phyloP scores from a whole-genome alignment of 2,888 invertebrate species.

The Julus scandinavius region DNA sequence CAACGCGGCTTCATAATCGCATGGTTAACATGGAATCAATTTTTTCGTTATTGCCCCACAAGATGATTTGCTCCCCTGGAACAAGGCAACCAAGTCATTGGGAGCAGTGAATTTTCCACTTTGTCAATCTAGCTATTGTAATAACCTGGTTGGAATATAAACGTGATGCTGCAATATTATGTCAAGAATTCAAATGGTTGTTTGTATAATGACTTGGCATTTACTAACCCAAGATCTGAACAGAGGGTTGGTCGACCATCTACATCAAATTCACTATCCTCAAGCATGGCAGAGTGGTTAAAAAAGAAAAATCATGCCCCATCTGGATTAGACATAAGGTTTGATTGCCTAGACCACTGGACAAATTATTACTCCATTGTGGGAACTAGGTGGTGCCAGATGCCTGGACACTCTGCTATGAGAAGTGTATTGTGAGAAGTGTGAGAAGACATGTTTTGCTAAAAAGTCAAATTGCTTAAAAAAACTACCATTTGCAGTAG shows the following conservation, averaged over 20 bases:
- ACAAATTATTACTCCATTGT: not conserved
- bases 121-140: not conserved
- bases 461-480: not conserved
- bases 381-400: not conserved
- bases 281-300: not conserved
- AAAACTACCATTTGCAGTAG: not conserved
- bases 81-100: not conserved
- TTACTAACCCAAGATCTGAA: not conserved
- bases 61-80: not conserved
- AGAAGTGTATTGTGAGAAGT: not conserved
- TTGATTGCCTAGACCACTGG: not conserved
- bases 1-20: not conserved
- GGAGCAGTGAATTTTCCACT: not conserved
- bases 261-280: not conserved
- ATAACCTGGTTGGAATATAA: not conserved
- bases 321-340: not conserved
- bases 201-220: not conserved
- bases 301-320: too few relatives aligned
- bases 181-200: not conserved
- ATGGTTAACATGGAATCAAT: not conserved
- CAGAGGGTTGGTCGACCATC: not conserved
- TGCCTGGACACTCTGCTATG: not conserved
- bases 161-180: not conserved
- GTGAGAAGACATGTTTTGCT: not conserved
- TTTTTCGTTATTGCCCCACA: not conserved